phyloP scores from a whole-genome alignment of 1,140 invertebrate species.

The Brachionus rotundiformis region DNA sequence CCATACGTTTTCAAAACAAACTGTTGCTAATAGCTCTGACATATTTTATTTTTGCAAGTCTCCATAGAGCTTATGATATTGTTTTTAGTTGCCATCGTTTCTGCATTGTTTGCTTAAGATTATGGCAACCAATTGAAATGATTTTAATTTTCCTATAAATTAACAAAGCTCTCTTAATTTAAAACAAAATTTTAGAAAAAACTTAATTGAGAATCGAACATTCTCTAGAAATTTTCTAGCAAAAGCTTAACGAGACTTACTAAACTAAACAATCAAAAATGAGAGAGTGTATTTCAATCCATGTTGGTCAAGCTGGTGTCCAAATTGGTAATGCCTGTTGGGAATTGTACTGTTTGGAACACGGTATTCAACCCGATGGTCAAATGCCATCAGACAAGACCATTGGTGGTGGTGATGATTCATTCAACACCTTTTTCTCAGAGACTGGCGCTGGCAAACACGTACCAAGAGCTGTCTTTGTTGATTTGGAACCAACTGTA shows the following conservation, averaged over 20 bases:
- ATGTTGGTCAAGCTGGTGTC: slow-evolving; percentile 80
- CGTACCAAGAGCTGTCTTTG: slow-evolving; percentile 77
- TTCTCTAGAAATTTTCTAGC: slow-evolving; percentile 40
- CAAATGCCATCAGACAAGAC: slow-evolving; percentile 68
- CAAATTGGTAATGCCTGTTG: slow-evolving; percentile 77
- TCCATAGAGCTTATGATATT: background rate
- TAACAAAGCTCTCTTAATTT: background rate
- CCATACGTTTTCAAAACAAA: background rate
- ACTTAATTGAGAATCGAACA: slow-evolving; percentile 52
- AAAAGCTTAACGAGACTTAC: slow-evolving; percentile 42
- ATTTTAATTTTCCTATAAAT: slow-evolving; percentile 21
- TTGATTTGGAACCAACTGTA: slow-evolving; percentile 81
- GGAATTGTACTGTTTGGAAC: slow-evolving; percentile 80
- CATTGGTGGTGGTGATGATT: slow-evolving; percentile 65
- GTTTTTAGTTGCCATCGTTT: slow-evolving; percentile 27
- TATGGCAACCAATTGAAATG: background rate
- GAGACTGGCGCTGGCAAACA: slow-evolving; percentile 73
- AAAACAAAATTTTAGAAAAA: slow-evolving; percentile 39
- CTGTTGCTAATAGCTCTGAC: background rate
- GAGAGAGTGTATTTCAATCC: slow-evolving; percentile 77
- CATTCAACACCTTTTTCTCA: slow-evolving; percentile 67
- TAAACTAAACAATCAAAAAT: slow-evolving; percentile 47
- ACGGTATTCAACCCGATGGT: slow-evolving; percentile 81
- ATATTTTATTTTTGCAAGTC: background rate
- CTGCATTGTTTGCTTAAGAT: background rate